These are phyloP conservation scores for Anarsia innoxiella DNA, from an alignment of 2,888 invertebrate species.

Conservation along the genomic window DNA sequence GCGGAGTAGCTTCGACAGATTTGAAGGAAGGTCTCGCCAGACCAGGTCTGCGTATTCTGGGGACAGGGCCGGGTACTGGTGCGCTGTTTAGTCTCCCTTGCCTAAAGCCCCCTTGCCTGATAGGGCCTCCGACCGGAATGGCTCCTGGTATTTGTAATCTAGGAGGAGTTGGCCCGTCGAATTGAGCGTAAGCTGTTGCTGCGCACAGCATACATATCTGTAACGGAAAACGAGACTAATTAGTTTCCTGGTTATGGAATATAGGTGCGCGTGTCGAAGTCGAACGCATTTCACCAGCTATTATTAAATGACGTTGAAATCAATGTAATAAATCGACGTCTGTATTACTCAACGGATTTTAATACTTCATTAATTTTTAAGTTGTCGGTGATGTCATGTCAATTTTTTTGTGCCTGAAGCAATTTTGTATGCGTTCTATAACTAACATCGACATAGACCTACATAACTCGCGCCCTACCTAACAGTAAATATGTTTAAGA, in stretches of 20 bases:
- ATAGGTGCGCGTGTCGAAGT: not conserved
- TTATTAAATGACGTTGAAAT: constrained; percentile 5
- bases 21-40: constrained; percentile 60
- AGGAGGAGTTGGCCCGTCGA: constrained; percentile 76
- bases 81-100: constrained; percentile 50
- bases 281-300: no score
- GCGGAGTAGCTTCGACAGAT: constrained; percentile 60
- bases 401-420: no score
- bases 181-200: constrained; percentile 71
- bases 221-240: constrained; percentile 22
- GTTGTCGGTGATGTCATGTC: no score
- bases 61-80: constrained; percentile 37
- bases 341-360: constrained; percentile 1
- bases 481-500: no score
- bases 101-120: constrained; percentile 51
- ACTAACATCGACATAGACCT: no score
- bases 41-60: constrained; percentile 58
- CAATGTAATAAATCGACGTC: constrained; percentile 7
- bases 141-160: constrained; percentile 81
- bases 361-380: no score
- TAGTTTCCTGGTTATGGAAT: not conserved
- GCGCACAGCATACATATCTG: constrained; percentile 71
- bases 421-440: no score
- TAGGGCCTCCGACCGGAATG: constrained; percentile 50
- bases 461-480: no score